Evolutionary conservation across 2,797 vertebrate species (phyloP).

Genomic region (Gymnoscopelus microlampas): DNA sequence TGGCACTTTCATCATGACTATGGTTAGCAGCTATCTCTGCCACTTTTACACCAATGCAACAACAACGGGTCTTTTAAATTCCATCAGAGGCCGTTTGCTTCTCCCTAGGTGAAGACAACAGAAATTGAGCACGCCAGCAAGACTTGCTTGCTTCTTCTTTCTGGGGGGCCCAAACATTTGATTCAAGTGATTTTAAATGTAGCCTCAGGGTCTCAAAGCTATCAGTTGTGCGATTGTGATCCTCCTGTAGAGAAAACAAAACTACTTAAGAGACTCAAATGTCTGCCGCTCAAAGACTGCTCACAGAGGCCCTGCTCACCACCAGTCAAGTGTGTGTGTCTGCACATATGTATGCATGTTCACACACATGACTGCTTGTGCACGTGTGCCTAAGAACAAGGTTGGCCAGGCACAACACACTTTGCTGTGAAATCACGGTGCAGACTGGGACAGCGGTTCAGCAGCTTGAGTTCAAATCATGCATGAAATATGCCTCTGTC

Average conservation of each 20-base stretch:
- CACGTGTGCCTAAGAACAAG: constrained; percentile 25
- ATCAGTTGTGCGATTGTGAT: constrained; percentile 52
- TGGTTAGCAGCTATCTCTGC: constrained; percentile 15
- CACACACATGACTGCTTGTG: constrained; percentile 1
- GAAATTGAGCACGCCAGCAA: constrained; percentile 40
- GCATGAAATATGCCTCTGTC: constrained; percentile 63
- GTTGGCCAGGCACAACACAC: constrained; percentile 38
- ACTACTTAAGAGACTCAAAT: constrained; percentile 51
- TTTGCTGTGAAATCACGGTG: constrained; percentile 44
- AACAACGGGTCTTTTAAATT: constrained; percentile 45
- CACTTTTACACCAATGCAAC: constrained; percentile 10
- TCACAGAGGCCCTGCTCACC: constrained; percentile 30
- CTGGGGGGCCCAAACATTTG: constrained; percentile 42
- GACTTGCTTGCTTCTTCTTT: constrained; percentile 31
- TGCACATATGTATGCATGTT: background rate
- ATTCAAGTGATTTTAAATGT: constrained; percentile 46
- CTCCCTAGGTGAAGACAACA: constrained; percentile 30
- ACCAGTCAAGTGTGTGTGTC: constrained; percentile 27
- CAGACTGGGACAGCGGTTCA: constrained; percentile 41
- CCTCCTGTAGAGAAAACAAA: constrained; percentile 60
- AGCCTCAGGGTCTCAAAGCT: constrained; percentile 53
- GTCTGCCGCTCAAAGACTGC: constrained; percentile 39
- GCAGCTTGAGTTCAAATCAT: constrained; percentile 61
- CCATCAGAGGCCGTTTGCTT: constrained; percentile 38
- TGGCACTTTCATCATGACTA: constrained; percentile 15